Evolutionary conservation across 2,113 vertebrate genomes (phyloP), one percentile per base, ranked within the genome.

Genomic region (Cebus imitator): DNA sequence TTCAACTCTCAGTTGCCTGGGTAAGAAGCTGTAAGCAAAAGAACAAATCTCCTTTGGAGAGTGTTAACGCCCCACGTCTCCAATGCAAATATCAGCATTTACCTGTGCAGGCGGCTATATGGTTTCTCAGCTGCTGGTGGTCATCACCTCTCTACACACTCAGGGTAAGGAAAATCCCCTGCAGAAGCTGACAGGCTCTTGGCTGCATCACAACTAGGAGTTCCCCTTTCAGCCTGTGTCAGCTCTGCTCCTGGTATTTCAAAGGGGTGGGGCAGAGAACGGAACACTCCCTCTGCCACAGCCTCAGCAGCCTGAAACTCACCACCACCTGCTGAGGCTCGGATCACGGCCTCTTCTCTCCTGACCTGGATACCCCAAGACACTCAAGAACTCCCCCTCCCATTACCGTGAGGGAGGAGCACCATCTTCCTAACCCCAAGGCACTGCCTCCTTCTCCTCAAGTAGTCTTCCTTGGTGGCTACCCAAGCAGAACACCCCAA

Each of bases 231-330:
- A 68, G 76, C 35, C 6, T 40, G 25, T 55, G 35, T 45, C 43
- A 90, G 58, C 25, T 35, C 16, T 35, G 50, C 37, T 82, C 30
- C 78, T 61, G 21, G 30, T 27, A 25, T n/a, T 57, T 23, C 13
- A 1, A 17, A 52, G 23, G 25, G 5, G 4, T 6, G 8, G 35
- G 57, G 0, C 4, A 7, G 70, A 57, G 27, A 40, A 7, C 3
- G 37, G 21, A 35, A 64, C 43, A 86, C 0, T 55, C 57, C 35
- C 7, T 40, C 57, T 78, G 81, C 7, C 35, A 32, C 6, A 35
- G 52, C 55, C n/a, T 64, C 43, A 52, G 40, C 18, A 37, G 27
- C 13, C 52, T 61, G 37, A 61, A 8, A 17, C 32, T 55, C 55
- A 40, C 25, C 55, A 40, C 18, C 16, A 64, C 82, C 82, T 37